Base-by-base conservation (phyloP, 2,797 vertebrate species). In the Syngnathus acus region DNA sequence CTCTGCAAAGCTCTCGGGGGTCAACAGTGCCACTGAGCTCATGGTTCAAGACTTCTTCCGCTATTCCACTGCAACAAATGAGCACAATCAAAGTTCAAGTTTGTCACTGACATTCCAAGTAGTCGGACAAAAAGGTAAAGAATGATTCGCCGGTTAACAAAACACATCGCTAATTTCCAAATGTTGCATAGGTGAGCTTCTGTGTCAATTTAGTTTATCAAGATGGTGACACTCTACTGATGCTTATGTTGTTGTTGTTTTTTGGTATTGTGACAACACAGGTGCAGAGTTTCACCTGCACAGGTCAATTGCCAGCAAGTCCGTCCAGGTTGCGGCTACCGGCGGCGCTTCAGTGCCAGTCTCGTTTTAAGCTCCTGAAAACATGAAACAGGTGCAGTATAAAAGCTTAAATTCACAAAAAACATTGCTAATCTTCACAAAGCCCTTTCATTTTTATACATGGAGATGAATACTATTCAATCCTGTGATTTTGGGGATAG, bases 251-350 rank as follows among this genome's bases (percentile, higher is more conserved):
- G 26, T 32, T 32, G 2, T 32, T 3, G 26, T 32, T 32, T 32
- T 32, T 26, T 26, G 26, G 26, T 26, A 26, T 26, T 26, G 26
- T 26, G 72, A 78, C 66, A 61, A 40, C 38, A 62, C n/a, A 8
- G 14, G 5, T 40, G 37, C 61, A 3, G n/a, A 40, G 63, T 38
- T 23, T 84, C 78, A 93, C 93, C 92, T 92, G 91, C 89, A 89
- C 93, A 90, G 91, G 93, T 94, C 93, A 76, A 86, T 89, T 89
- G 83, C 93, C 93, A 91, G 92, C 91, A 86, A 89, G 90, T 93
- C 93, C 92, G 93, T 94, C 93, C 93, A 87, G 90, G 88, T 84
- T 84, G 78, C 72, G 71, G 89, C 88, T 92, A 91, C 88, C 83
- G 87, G 81, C 82, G 84, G 71, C 83, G 86, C 87, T 90, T 92